Conservation (phyloP, 2,888 invertebrate genomes). For the Cheilosia vulpina region DNA sequence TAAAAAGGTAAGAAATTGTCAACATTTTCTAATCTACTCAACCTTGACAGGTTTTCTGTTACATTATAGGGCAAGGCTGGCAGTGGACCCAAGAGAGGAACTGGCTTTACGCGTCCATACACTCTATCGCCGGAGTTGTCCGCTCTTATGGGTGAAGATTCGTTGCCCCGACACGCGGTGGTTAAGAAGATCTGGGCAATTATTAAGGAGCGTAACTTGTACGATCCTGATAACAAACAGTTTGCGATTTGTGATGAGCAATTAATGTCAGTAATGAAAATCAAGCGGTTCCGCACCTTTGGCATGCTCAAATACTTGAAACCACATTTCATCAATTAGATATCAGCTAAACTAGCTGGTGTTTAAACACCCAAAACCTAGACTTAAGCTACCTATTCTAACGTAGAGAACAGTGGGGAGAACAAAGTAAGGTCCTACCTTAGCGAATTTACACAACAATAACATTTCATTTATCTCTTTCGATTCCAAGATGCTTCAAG, state of each 20-base stretch:
- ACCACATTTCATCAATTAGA: slow-evolving; percentile 88
- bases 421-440: slow-evolving; percentile 32
- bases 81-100: slow-evolving; percentile 85
- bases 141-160: slow-evolving; percentile 90
- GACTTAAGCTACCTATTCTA: slow-evolving; percentile 44
- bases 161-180: slow-evolving; percentile 94
- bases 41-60: neutral
- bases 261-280: slow-evolving; percentile 93
- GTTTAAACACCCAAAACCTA: slow-evolving; percentile 52
- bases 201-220: slow-evolving; percentile 94
- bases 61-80: slow-evolving; percentile 76
- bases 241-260: slow-evolving; percentile 97
- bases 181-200: slow-evolving; percentile 96
- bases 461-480: slow-evolving; percentile 26
- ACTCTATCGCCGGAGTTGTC: slow-evolving; percentile 93
- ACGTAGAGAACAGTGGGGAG: slow-evolving; percentile 14
- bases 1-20: slow-evolving; percentile 74
- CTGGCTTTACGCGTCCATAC: slow-evolving; percentile 93
- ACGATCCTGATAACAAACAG: slow-evolving; percentile 97
- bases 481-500: neutral
- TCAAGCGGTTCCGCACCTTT: slow-evolving; percentile 96
- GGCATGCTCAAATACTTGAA: slow-evolving; percentile 99
- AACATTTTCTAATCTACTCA: neutral
- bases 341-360: slow-evolving; percentile 5
- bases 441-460: slow-evolving; percentile 23